Conservation (phyloP, 2,888 invertebrate species). For the Drosophila paramelanica region DNA sequence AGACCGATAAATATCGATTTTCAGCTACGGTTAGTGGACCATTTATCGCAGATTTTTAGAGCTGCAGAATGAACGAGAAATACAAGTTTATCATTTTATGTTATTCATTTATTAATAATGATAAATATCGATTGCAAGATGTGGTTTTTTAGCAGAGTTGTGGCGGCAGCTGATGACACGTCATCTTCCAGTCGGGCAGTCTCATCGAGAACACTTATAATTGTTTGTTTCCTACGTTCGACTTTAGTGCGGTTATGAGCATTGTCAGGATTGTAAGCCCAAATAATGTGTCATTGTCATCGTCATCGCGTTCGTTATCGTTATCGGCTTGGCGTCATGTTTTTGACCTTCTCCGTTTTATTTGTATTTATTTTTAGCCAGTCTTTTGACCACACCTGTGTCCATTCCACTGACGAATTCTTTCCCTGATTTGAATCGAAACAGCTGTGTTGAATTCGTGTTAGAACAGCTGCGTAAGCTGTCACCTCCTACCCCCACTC, state of each 20-base stretch:
- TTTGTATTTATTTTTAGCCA: neutral
- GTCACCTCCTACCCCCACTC: neutral
- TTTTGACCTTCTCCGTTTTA: conserved; percentile 21
- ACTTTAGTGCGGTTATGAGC: too few relatives aligned
- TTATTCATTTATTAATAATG: too few relatives aligned
- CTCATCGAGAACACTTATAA: neutral
- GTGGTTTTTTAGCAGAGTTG: too few relatives aligned
- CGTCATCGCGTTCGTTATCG: conserved; percentile 17
- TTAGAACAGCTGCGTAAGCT: conserved; percentile 14
- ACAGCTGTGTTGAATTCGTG: conserved; percentile 18
- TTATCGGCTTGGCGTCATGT: neutral
- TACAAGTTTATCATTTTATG: too few relatives aligned
- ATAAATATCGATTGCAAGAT: too few relatives aligned
- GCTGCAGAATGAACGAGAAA: too few relatives aligned
- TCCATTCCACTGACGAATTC: conserved; percentile 7
- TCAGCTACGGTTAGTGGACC: too few relatives aligned
- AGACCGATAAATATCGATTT: too few relatives aligned
- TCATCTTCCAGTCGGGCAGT: neutral
- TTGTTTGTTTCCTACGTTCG: too few relatives aligned
- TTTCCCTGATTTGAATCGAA: conserved; percentile 9
- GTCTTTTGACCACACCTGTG: conserved; percentile 20
- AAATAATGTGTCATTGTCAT: conserved; percentile 13
- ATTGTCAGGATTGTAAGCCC: neutral
- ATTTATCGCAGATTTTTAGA: too few relatives aligned
- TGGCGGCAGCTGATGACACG: neutral